A percentile compares a stretch with the other conserved stretches of the same genome.
Evolutionary conservation across 1,140 invertebrate genomes (phyloP).

Genomic region (Lutraria rhynchaena): DNA sequence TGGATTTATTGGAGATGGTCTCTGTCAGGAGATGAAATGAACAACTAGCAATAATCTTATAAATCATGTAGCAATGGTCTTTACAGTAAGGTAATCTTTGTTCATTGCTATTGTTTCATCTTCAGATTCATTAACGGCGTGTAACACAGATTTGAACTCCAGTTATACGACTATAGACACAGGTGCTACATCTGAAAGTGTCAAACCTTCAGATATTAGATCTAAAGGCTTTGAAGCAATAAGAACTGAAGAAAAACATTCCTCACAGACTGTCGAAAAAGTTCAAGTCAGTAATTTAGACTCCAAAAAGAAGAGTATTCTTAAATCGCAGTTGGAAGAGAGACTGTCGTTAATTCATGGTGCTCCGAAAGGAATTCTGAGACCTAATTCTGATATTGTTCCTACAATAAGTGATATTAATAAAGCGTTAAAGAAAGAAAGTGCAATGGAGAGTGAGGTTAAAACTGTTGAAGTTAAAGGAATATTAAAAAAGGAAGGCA

Average conservation of each 20-base stretch:
- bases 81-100: no score
- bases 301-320: slow-evolving; percentile 48
- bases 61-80: no score
- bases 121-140: slow-evolving; percentile 43
- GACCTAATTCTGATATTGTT: slow-evolving; percentile 20
- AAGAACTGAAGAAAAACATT: slow-evolving; percentile 39
- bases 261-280: slow-evolving; percentile 45
- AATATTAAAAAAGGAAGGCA: slow-evolving; percentile 73
- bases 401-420: slow-evolving; percentile 48
- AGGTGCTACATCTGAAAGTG: slow-evolving; percentile 4
- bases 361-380: slow-evolving; percentile 11
- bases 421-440: slow-evolving; percentile 48
- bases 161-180: background rate
- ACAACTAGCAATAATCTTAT: no score
- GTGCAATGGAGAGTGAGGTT: slow-evolving; percentile 61
- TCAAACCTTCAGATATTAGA: slow-evolving; percentile 40
- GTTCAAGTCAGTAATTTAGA: slow-evolving; percentile 26
- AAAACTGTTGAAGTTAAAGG: slow-evolving; percentile 60
- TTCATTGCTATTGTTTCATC: no score
- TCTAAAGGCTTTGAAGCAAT: slow-evolving; percentile 53
- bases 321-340: slow-evolving; percentile 46
- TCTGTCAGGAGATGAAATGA: no score
- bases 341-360: slow-evolving; percentile 31
- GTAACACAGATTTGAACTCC: slow-evolving; percentile 35
- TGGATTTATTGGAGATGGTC: no score